Conservation (phyloP, 2,797 vertebrate genomes). For the Myiotriccus ornatus region DNA sequence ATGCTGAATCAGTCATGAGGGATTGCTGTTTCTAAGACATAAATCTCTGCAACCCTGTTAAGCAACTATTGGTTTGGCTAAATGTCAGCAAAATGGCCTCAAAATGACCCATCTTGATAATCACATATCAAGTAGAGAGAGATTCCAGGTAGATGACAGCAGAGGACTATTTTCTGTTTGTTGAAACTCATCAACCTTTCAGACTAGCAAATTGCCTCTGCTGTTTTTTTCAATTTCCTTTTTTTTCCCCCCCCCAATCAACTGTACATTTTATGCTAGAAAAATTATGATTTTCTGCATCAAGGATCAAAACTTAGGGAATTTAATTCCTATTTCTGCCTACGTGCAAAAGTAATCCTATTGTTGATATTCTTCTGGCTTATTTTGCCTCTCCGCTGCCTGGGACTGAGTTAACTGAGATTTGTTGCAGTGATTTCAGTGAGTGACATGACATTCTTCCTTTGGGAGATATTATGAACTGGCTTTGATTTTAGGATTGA, state of each 20-base stretch:
- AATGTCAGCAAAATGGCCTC: neutral
- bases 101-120: neutral
- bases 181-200: neutral
- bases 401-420: constrained; percentile 42
- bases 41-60: neutral
- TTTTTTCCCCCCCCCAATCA: neutral
- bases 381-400: constrained; percentile 41
- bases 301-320: neutral
- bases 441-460: constrained; percentile 52
- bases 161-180: neutral
- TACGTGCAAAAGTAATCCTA: constrained; percentile 13
- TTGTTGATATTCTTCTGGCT: neutral
- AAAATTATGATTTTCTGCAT: neutral
- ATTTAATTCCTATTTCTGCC: constrained; percentile 9
- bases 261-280: neutral
- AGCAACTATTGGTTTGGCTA: neutral
- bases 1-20: accelerated
- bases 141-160: neutral
- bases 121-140: neutral
- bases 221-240: neutral
- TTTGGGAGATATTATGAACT: constrained; percentile 56
- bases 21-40: neutral
- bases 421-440: constrained; percentile 59
- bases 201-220: neutral
- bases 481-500: constrained; percentile 65